Evolutionary conservation across 2,888 invertebrate species (phyloP).

Genomic region (Philhelius pedissequus): DNA sequence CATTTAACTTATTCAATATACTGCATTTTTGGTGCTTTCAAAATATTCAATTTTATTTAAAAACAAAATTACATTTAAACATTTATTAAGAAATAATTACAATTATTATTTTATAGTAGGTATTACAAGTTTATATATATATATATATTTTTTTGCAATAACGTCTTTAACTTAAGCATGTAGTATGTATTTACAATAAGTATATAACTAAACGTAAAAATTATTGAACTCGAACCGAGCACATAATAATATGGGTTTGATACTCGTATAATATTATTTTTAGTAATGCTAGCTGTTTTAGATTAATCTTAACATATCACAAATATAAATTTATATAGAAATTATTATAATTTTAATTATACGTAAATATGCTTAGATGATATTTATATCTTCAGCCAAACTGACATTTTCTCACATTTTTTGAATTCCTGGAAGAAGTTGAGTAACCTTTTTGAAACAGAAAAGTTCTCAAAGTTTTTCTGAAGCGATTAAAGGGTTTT

Average conservation of each 20-base stretch:
- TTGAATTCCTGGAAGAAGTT: background rate
- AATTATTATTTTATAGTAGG: too few relatives aligned
- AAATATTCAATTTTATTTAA: background rate
- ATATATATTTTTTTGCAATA: constrained; percentile 30
- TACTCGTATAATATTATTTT: constrained; percentile 1
- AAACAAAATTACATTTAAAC: constrained; percentile 15
- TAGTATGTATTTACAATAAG: constrained; percentile 33
- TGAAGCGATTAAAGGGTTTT: too few relatives aligned
- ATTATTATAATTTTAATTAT: constrained; percentile 34
- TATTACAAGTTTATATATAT: background rate
- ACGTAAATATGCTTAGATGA: constrained; percentile 7
- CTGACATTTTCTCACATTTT: background rate
- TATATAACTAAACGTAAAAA: background rate
- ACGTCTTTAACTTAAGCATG: constrained; percentile 21
- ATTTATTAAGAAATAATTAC: constrained; percentile 1
- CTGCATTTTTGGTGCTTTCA: background rate
- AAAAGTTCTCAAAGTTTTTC: too few relatives aligned
- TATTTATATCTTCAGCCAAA: constrained; percentile 2
- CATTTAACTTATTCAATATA: constrained; percentile 1
- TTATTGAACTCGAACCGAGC: constrained; percentile 33
- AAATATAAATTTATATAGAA: constrained; percentile 52
- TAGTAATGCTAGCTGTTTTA: constrained; percentile 52
- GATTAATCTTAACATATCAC: constrained; percentile 62
- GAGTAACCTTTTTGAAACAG: background rate
- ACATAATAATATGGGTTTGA: background rate